phyloP scores from a whole-genome alignment of 1,140 invertebrate genomes.

The Branchinecta lynchi region DNA sequence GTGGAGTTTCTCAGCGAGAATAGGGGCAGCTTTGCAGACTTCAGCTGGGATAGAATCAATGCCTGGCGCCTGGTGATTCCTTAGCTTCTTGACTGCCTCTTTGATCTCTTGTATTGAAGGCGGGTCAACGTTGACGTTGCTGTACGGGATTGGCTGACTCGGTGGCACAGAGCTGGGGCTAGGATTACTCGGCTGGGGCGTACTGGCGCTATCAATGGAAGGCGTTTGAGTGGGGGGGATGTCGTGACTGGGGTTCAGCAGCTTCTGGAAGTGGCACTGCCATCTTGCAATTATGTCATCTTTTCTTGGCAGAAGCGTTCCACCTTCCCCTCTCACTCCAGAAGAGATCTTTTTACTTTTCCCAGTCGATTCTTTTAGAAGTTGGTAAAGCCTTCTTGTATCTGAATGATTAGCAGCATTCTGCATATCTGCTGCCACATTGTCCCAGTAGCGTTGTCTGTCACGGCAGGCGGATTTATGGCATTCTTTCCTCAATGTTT shows the following conservation, averaged over 20 bases:
- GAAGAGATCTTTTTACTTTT: slow-evolving; percentile 1
- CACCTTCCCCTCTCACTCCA: neutral
- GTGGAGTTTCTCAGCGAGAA: neutral
- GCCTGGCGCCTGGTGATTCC: neutral
- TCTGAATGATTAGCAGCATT: neutral
- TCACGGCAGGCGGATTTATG: no score
- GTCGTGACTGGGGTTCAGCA: neutral
- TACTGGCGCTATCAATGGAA: neutral
- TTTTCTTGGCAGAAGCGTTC: neutral
- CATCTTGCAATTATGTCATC: slow-evolving; percentile 11
- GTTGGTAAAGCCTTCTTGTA: neutral
- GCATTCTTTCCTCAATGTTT: slow-evolving; percentile 6
- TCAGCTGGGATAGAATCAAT: slow-evolving; percentile 1
- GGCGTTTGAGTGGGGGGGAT: slow-evolving; percentile 2
- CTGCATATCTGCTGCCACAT: slow-evolving; percentile 6
- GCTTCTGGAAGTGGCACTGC: slow-evolving; percentile 2
- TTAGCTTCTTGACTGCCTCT: neutral
- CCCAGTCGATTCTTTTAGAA: neutral
- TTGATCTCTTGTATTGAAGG: neutral
- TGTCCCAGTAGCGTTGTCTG: slow-evolving; percentile 4
- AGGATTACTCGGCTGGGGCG: neutral
- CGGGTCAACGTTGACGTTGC: neutral
- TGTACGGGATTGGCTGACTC: neutral
- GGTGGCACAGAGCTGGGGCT: neutral
- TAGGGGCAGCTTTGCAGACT: neutral